Evolutionary conservation across 2,113 vertebrate species (phyloP), one percentile per base, ranked within the genome.

Genomic region (Gallinago media): DNA sequence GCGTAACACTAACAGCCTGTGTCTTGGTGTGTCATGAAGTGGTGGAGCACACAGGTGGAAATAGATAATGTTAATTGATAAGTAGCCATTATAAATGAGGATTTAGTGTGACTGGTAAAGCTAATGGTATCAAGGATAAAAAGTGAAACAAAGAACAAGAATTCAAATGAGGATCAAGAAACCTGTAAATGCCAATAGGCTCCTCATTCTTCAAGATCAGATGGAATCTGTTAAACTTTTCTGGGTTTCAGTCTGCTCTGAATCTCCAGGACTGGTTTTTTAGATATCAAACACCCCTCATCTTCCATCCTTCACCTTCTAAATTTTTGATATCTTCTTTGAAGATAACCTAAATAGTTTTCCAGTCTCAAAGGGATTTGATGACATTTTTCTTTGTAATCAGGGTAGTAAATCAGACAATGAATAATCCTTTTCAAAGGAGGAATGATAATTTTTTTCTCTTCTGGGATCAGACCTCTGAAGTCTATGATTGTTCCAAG

Each of bases 211-310:
- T 55, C 84, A 92, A 79, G 78, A 88, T 25, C 83, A 38, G 84
- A 49, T 59, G 16, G 26, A 42, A 19, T 76, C 52, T 91, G 55
- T 6, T 58, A 58, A 96, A 89, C 90, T 93, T 17, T 85, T 52
- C 34, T 15, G 31, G 52, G 22, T 82, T 96, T 97, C 71, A 62
- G 66, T 93, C 89, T 96, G 86, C 92, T 97, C 93, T 76, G 26
- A 66, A 70, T 92, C 42, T 88, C 26, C 49, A 72, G 47, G 32
- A 63, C 5, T 77, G 44, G 50, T 82, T 91, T 85, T 78, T 73
- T 78, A 61, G 5, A 47, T 65, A 31, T 61, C 27, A 71, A 12
- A 12, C 27, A 11, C 4, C 4, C 11, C 4, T 6, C 8, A 46
- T 80, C 54, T 73, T 70, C 9, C 12, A 31, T 68, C 14, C 34